These are phyloP conservation scores for Pasiphila rectangulata DNA, from an alignment of 2,888 invertebrate genomes.

Conservation along the genomic window DNA sequence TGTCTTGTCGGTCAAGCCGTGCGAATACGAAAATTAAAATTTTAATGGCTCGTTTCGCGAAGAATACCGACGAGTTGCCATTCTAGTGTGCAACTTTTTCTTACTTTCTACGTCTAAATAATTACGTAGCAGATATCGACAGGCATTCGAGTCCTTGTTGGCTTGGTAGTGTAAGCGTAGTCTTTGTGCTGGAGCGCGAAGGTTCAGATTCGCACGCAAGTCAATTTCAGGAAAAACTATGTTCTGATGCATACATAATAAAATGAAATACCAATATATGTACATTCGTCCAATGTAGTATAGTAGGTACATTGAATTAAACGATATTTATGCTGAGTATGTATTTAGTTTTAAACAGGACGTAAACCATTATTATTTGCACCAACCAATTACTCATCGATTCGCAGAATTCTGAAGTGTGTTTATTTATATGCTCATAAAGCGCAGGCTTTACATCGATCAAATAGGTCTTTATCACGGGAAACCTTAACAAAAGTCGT, in stretches of 20 bases:
- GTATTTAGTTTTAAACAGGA: neutral
- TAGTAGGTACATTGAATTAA: no score
- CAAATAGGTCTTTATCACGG: conserved; percentile 21
- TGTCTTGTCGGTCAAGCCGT: conserved; percentile 18
- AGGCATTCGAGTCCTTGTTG: no score
- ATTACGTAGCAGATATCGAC: no score
- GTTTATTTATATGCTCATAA: conserved; percentile 34
- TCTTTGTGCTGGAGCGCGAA: no score
- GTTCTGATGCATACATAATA: no score
- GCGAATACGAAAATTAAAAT: no score
- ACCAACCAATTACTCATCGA: conserved; percentile 45
- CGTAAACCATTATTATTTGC: neutral
- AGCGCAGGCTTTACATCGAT: conserved; percentile 13
- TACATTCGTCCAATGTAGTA: no score
- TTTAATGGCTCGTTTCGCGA: conserved; percentile 2
- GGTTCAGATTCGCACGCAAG: no score
- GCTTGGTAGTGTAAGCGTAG: no score
- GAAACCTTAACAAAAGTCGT: neutral
- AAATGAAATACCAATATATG: no score
- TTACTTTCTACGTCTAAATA: conserved; percentile 30
- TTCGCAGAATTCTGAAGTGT: conserved; percentile 44
- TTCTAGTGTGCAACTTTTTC: conserved; percentile 23
- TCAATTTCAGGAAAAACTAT: no score
- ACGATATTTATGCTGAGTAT: no score
- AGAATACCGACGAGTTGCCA: conserved; percentile 15